Conservation (phyloP, 2,888 invertebrate species). For the Drosophila mayaguana region DNA sequence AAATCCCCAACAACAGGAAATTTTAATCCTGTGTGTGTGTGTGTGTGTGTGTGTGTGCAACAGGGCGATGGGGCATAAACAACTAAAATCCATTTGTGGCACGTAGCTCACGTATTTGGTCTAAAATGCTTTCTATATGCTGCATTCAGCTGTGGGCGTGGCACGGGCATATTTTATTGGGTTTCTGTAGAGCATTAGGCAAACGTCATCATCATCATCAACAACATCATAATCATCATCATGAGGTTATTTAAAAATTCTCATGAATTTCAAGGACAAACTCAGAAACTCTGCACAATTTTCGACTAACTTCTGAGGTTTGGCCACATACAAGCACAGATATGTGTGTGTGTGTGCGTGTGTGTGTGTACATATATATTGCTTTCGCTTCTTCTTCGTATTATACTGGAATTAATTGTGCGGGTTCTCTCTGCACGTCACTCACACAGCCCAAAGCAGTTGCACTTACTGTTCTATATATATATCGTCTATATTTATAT, state of each 20-base stretch:
- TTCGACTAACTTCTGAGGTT: conserved; percentile 19
- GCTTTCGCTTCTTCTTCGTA: conserved; percentile 15
- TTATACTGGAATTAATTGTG: conserved; percentile 68
- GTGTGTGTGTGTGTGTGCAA: neutral
- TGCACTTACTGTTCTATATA: conserved; percentile 35
- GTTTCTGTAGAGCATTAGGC: conserved; percentile 18
- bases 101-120: conserved; percentile 53
- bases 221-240: conserved; percentile 22
- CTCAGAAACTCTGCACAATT: conserved; percentile 46
- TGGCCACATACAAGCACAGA: neutral
- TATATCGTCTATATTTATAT: conserved; percentile 16
- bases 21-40: neutral
- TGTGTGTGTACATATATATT: conserved; percentile 4
- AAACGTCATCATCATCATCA: conserved; percentile 22
- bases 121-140: conserved; percentile 7
- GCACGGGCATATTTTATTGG: conserved; percentile 38
- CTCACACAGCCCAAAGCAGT: conserved; percentile 37
- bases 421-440: conserved; percentile 62
- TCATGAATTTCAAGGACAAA: conserved; percentile 79
- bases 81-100: conserved; percentile 52
- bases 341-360: neutral
- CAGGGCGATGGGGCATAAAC: conserved; percentile 12
- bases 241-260: conserved; percentile 58
- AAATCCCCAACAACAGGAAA: conserved; percentile 9
- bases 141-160: conserved; percentile 32